Evolutionary conservation across 2,797 vertebrate species (phyloP), one percentile per base, ranked within the genome.

Genomic region (Pygocentrus nattereri): DNA sequence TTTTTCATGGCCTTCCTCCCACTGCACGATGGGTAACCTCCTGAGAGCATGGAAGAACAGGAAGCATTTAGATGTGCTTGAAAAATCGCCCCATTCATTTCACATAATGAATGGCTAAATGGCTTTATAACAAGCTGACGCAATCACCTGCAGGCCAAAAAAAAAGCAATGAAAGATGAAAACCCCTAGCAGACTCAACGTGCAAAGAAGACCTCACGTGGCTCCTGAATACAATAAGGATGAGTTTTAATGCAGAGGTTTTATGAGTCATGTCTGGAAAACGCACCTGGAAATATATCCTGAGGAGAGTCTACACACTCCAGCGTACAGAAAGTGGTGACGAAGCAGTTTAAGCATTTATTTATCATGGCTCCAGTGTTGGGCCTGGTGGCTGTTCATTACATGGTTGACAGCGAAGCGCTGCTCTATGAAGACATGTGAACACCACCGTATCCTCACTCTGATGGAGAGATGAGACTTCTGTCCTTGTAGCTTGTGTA

Each of bases 311-410:
- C 79, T 83, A 83, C 87, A 81, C 85, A 88, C 67, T 91, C 89
- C 88, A 88, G 86, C 27, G 74, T 86, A 87, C 88, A 90, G 61
- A 81, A 87, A 92, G 86, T 74, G 16, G 84, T 92, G 93, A 92
- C 91, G 90, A 89, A 89, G 91, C 90, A 91, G 90, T 93, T 93
- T 91, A 91, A 90, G 89, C 91, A 90, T 93, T 91, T 92, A 93
- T 92, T 92, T 92, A 93, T 93, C 88, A 90, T 86, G 86, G 82
- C 88, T 85, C 84, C 84, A 61, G 84, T 18, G 67, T 87, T 86
- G 84, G 89, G 90, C 88, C 90, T 88, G 84, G 88, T 86, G 47
- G 87, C 89, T 85, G 90, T 93, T 89, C 79, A 87, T 93, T 91
- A 88, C 85, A n/a, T 34, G 31, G 1, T 50, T 88, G 91, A 92